Base-by-base conservation (phyloP, 2,113 vertebrate species). In the Dinomys branickii region DNA sequence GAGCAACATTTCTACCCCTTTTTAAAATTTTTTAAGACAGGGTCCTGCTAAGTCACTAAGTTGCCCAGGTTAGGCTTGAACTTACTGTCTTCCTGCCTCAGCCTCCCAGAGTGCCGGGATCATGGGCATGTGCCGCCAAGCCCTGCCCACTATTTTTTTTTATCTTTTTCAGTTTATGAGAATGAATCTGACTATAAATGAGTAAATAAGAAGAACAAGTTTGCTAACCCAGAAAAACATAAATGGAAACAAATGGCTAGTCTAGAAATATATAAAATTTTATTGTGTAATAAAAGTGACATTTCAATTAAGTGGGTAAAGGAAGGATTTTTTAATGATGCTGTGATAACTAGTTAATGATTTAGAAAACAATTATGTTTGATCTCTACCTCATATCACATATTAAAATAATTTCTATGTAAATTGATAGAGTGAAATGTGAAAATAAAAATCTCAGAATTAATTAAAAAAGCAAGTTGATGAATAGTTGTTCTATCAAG, bases 331-430 rank as follows among this genome's bases (percentile, higher is more conserved):
- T 88, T 69, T 19, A 38, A 88, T 52, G 47, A 88, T 81, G 33
- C 20, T 88, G 30, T 81, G 16, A 50, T 52, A 56, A 81, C 65
- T 87, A 90, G 13, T 65, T 93, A 77, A 88, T 35, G 24, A 89
- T 92, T 82, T 73, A 13, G 20, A 84, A 96, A 90, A 92, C 6
- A 92, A 28, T 90, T 95, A 30, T 19, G 9, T 85, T 88, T 88
- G 50, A 88, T 61, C 7, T 30, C 30, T 69, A 93, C 50, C 38
- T 82, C 44, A 56, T 67, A 91, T 84, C 28, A 58, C 41, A 54
- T 85, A 56, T 88, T 88, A 69, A 95, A 96, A 88, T 91, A 93
- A 96, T 84, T 95, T 95, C 54, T 81, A 41, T 20, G 56, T 28
- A 93, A 20, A n/a, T 63, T 82, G 33, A 8, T 89, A 77, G 59